Evolutionary conservation across 2,797 vertebrate genomes (phyloP), one percentile per base, ranked within the genome.

Genomic region (Anolis apletophallus): DNA sequence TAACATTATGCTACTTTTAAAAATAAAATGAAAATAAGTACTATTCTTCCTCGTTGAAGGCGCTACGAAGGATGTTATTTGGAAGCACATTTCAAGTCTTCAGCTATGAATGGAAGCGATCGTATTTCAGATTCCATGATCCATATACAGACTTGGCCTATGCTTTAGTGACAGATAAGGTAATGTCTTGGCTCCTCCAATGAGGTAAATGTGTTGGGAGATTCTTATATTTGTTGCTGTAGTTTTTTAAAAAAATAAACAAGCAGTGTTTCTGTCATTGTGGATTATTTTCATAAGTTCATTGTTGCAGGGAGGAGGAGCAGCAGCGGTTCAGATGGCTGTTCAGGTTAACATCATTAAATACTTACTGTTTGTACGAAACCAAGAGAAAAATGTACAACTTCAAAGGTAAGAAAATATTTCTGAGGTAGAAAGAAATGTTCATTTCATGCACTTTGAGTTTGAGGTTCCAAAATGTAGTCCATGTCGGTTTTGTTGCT

Each of bases 291-390:
- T 29, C 17, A 32, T 17, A 36, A 10, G 52, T 80, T 1, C 9
- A 79, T 85, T 77, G 17, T 73, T 85, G 29, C 81, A 99, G 98
- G 97, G 96, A 5, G 97, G 96, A 5, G 97, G 97, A 74, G 86
- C 95, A 0, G 91, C 90, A 76, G 94, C 97, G 55, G 78, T 99
- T 80, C 97, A 98, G 96, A 98, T 97, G 95, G 97, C 96, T 0
- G 94, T 99, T 1, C 98, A 99, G 92, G 97, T 96, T 0, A 94
- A 95, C 19, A 85, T 99, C 91, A 95, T 98, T 88, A 97, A 97
- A 90, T 74, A 97, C 90, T 91, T 99, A 90, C 93, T 98, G 79
- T 98, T 98, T 61, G 12, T 90, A 40, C 93, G 71, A 64, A 92
- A 91, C 57, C 82, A 52, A 4, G 87, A 93, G 14, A 95, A 95